Evolutionary conservation across 2,888 invertebrate genomes (phyloP).

Genomic region (Sphinx pinastri): DNA sequence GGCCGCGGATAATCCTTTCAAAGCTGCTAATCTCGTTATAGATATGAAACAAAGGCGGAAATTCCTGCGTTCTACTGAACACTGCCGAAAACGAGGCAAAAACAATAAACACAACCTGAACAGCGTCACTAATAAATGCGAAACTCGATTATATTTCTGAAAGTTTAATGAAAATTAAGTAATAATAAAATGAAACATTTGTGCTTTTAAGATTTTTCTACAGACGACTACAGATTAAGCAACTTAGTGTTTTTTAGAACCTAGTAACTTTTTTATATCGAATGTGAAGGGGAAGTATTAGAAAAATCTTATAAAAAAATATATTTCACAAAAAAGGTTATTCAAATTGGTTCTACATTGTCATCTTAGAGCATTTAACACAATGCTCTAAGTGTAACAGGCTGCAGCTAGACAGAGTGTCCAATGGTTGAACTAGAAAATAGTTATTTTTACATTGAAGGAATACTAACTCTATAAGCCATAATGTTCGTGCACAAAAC

Average conservation of each 20-base stretch:
- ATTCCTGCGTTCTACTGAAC: slow-evolving; percentile 43
- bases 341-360: no score
- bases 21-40: slow-evolving; percentile 66
- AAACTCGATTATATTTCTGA: slow-evolving; percentile 16
- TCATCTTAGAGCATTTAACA: no score
- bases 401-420: no score
- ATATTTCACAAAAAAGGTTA: no score
- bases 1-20: slow-evolving; percentile 70
- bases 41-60: slow-evolving; percentile 48
- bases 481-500: no score
- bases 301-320: no score
- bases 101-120: slow-evolving; percentile 22
- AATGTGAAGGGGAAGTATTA: neutral
- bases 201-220: neutral
- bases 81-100: slow-evolving; percentile 14
- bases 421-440: no score
- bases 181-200: neutral
- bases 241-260: no score
- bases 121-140: slow-evolving; percentile 18
- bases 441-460: no score
- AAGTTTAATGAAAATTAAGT: neutral
- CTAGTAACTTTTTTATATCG: neutral
- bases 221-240: neutral
- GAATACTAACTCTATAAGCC: no score
- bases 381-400: no score